Evolutionary conservation across 2,888 invertebrate species (phyloP).

Genomic region (Ceraclea dissimilis): DNA sequence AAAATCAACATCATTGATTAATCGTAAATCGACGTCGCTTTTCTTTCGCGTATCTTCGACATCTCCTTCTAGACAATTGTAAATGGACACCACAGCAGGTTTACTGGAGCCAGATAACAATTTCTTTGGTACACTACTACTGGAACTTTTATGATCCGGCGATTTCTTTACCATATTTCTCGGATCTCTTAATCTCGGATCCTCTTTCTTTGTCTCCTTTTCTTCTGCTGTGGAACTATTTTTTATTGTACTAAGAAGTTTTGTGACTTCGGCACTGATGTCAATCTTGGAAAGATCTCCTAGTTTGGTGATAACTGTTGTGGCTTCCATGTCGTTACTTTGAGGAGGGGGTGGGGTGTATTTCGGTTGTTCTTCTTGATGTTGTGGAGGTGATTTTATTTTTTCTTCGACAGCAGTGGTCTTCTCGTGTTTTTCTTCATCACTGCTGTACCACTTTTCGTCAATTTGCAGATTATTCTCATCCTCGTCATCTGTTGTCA

Average conservation of each 20-base stretch:
- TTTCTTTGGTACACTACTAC: conserved; percentile 12
- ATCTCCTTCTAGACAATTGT: conserved; percentile 52
- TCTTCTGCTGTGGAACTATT: conserved; percentile 38
- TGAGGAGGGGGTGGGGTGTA: conserved; percentile 30
- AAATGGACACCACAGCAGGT: conserved; percentile 47
- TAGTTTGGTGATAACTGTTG: conserved; percentile 51
- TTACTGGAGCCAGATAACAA: conserved; percentile 27
- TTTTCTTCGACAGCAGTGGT: conserved; percentile 32
- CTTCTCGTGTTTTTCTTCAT: conserved; percentile 56
- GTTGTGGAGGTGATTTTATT: conserved; percentile 36
- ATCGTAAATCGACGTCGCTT: conserved; percentile 47
- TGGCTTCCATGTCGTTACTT: conserved; percentile 33
- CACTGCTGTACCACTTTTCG: conserved; percentile 75
- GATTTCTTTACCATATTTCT: conserved; percentile 34
- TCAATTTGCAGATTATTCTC: conserved; percentile 49
- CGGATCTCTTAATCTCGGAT: conserved; percentile 39
- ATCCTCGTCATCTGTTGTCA: conserved; percentile 52
- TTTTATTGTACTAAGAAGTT: conserved; percentile 56
- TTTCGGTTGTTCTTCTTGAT: conserved; percentile 15
- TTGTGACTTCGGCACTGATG: conserved; percentile 65
- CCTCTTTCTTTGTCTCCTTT: conserved; percentile 31
- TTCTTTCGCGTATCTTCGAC: conserved; percentile 43
- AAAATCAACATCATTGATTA: conserved; percentile 45
- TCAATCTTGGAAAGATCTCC: conserved; percentile 67
- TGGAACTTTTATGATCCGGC: conserved; percentile 33